Evolutionary conservation across 2,113 vertebrate species (phyloP), one percentile per base, ranked within the genome.

Genomic region (Burhinus oedicnemus): DNA sequence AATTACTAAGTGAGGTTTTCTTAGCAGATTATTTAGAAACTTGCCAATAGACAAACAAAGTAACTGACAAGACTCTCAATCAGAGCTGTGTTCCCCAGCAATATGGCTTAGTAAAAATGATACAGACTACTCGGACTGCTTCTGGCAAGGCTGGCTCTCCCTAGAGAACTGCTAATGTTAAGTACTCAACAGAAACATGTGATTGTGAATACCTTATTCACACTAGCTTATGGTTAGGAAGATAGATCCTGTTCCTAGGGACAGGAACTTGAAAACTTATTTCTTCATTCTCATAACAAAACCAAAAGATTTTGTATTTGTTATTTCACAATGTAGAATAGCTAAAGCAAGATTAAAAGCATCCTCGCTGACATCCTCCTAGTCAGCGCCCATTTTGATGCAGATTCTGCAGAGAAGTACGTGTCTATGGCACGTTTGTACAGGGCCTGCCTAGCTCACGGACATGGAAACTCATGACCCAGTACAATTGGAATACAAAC

Each of bases 11-110:
- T 62, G 66, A 91, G 84, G 75, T 49, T 96, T 94, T 89, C 69
- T 95, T 54, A 78, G 89, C 61, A 95, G 89, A 92, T 91, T 95
- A 97, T 87, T 95, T 74, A 89, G 77, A 72, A 93, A 95, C 82
- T 90, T 97, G 97, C 84, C 96, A 95, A 91, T 76, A 96, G 75
- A 95, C 87, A 94, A 96, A 91, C 81, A 93, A 87, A 93, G 77
- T 76, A 93, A 96, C 51, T 70, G 91, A 95, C 93, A 94, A 68
- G 78, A 94, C 62, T 87, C 87, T 96, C 81, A 79, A 84, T 93
- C 94, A 97, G 89, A 64, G 91, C 91, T 36, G 82, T 65, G 70
- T 7, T 95, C 52, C 84, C 68, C 87, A 87, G 91, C 84, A 94
- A 87, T 65, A 91, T 40, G 75, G 95, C 90, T 95, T 26, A 74